These are phyloP conservation scores for Panorpa germanica DNA, from an alignment of 2,888 invertebrate genomes.

Conservation along the genomic window DNA sequence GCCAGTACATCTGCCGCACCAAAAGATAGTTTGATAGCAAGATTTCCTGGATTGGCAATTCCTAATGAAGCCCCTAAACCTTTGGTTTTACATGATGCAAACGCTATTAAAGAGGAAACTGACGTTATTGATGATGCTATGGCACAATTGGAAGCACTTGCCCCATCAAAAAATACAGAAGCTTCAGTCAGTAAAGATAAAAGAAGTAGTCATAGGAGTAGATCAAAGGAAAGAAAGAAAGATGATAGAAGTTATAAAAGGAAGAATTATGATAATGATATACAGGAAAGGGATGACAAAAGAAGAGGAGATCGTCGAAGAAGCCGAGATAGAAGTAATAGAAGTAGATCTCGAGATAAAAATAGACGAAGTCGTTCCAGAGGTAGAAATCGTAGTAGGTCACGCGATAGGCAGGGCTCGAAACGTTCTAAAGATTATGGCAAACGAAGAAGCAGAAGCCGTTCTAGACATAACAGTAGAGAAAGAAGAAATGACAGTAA, in stretches of 20 bases:
- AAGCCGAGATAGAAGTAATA: constrained; percentile 15
- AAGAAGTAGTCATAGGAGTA: constrained; percentile 18
- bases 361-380: constrained; percentile 17
- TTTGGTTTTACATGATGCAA: constrained; percentile 22
- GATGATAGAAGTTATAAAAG: constrained; percentile 13
- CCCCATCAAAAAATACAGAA: constrained; percentile 36
- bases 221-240: constrained; percentile 19
- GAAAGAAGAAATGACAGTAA: constrained; percentile 14
- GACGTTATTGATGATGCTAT: constrained; percentile 60
- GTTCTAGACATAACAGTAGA: constrained; percentile 15
- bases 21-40: constrained; percentile 36
- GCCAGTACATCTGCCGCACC: constrained; percentile 15
- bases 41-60: constrained; percentile 66
- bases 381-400: constrained; percentile 18
- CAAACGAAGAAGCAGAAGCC: constrained; percentile 14
- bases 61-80: constrained; percentile 46
- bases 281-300: not conserved
- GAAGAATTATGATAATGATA: constrained; percentile 8
- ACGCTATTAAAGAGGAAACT: constrained; percentile 16
- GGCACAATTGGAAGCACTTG: constrained; percentile 70
- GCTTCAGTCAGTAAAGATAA: constrained; percentile 13
- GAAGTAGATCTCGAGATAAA: constrained; percentile 17
- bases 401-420: constrained; percentile 14
- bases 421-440: constrained; percentile 12
- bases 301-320: constrained; percentile 14